phyloP scores from a whole-genome alignment of 2,113 vertebrate genomes.

The Callaeas wilsoni region DNA sequence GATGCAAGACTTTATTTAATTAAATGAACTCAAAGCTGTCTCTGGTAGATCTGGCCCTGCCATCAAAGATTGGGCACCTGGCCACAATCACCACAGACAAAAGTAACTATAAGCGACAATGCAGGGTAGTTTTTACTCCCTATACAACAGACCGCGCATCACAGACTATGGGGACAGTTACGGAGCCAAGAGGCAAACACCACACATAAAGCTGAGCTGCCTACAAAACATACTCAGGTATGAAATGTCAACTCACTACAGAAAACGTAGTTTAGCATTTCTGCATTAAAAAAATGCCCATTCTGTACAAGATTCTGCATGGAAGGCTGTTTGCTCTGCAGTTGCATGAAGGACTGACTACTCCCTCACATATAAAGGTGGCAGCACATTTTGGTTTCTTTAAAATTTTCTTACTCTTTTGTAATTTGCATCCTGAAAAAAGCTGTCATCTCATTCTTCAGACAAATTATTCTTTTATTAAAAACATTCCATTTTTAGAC shows the following conservation, averaged over 20 bases:
- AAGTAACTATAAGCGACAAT: background rate
- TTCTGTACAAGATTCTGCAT: background rate
- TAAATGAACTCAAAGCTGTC: background rate
- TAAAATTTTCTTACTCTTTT: background rate
- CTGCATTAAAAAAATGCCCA: background rate
- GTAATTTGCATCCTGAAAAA: background rate
- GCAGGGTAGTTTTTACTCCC: background rate
- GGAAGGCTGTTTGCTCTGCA: background rate
- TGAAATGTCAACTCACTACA: background rate
- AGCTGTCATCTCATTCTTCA: background rate
- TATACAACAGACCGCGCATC: background rate
- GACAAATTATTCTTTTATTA: background rate
- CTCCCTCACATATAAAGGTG: background rate
- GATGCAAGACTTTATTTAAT: background rate
- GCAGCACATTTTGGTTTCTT: background rate
- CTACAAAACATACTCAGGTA: background rate
- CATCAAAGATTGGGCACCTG: background rate
- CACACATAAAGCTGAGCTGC: background rate
- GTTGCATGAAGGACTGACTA: background rate
- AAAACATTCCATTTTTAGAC: background rate
- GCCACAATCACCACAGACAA: background rate
- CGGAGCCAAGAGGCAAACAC: background rate
- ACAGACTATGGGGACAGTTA: background rate
- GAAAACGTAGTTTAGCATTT: background rate
- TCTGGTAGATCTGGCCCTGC: background rate